These are phyloP conservation scores for Drosophila austrosaltans DNA, from an alignment of 2,888 invertebrate species.

Conservation along the genomic window DNA sequence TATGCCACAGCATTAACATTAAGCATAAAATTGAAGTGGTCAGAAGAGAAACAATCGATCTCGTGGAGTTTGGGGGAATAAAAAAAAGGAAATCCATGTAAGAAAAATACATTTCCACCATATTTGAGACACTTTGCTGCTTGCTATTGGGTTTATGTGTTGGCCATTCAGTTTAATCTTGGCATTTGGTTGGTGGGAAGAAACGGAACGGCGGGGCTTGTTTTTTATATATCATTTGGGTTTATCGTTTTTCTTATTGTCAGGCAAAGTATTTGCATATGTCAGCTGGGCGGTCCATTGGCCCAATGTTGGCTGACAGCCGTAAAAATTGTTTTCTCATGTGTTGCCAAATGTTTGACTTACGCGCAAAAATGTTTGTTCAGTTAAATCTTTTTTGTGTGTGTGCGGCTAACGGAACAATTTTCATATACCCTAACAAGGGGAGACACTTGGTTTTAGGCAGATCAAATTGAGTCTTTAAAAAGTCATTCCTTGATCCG, in stretches of 20 bases:
- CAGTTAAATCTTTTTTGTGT: slow-evolving; percentile 57
- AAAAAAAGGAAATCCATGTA: neutral
- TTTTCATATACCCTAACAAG: slow-evolving; percentile 18
- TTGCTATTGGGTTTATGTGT: slow-evolving; percentile 25
- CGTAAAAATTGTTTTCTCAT: slow-evolving; percentile 74
- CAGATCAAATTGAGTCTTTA: neutral
- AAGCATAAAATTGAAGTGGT: slow-evolving; percentile 59
- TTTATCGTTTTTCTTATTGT: slow-evolving; percentile 37
- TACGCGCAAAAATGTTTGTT: slow-evolving; percentile 65
- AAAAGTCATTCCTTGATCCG: too few species aligned
- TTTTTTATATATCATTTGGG: slow-evolving; percentile 19
- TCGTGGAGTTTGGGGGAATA: too few species aligned
- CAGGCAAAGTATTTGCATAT: slow-evolving; percentile 63
- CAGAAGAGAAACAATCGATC: slow-evolving; percentile 2
- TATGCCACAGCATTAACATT: slow-evolving; percentile 72
- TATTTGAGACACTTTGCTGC: slow-evolving; percentile 30
- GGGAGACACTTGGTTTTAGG: neutral
- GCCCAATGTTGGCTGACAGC: slow-evolving; percentile 48
- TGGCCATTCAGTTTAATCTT: slow-evolving; percentile 36
- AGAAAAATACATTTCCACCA: slow-evolving; percentile 29
- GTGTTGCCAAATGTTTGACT: slow-evolving; percentile 74
- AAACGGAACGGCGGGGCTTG: neutral
- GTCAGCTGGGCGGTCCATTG: slow-evolving; percentile 64
- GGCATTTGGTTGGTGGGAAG: slow-evolving; percentile 23
- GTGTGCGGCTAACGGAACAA: slow-evolving; percentile 34